phyloP scores from a whole-genome alignment of 2,113 vertebrate species.

The Leptobrachium leishanense region DNA sequence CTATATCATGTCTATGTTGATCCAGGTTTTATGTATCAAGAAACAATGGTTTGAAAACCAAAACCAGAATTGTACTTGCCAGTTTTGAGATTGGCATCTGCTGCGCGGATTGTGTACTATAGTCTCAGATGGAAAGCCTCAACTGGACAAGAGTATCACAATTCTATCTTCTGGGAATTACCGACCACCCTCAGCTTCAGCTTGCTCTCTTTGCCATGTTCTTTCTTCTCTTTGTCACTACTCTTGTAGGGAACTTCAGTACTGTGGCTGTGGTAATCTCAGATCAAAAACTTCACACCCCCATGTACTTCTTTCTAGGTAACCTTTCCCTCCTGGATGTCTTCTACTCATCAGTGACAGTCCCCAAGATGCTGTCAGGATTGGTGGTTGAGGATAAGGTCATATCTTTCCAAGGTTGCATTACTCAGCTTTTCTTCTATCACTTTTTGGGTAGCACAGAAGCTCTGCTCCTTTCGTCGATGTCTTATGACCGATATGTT shows the following conservation, averaged over 20 bases:
- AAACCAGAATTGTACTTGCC: too few relatives aligned
- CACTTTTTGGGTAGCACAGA: constrained; percentile 36
- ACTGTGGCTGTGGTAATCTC: constrained; percentile 10
- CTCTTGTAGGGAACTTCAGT: not conserved
- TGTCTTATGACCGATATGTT: constrained; percentile 52
- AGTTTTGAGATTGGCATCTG: too few relatives aligned
- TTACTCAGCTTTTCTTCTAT: constrained; percentile 57
- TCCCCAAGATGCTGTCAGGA: constrained; percentile 26
- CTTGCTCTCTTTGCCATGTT: constrained; percentile 2
- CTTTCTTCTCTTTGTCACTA: constrained; percentile 8
- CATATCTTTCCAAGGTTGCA: constrained; percentile 47
- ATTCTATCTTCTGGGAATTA: constrained; percentile 18
- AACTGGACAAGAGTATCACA: not conserved
- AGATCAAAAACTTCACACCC: not conserved
- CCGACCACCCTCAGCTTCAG: not conserved
- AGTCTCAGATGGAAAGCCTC: not conserved
- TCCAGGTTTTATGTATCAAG: too few relatives aligned
- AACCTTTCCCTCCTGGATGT: constrained; percentile 28
- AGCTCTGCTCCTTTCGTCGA: constrained; percentile 55
- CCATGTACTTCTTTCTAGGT: constrained; percentile 49
- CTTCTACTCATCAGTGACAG: constrained; percentile 18
- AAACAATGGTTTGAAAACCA: too few relatives aligned
- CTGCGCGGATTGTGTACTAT: not conserved
- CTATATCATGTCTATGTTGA: too few relatives aligned
- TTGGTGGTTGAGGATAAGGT: not conserved